Percentiles rank a stretch among this genome's conserved stretches.
These are phyloP conservation scores for Neogobius melanostomus DNA, from an alignment of 2,113 vertebrate genomes.

Conservation along the genomic window DNA sequence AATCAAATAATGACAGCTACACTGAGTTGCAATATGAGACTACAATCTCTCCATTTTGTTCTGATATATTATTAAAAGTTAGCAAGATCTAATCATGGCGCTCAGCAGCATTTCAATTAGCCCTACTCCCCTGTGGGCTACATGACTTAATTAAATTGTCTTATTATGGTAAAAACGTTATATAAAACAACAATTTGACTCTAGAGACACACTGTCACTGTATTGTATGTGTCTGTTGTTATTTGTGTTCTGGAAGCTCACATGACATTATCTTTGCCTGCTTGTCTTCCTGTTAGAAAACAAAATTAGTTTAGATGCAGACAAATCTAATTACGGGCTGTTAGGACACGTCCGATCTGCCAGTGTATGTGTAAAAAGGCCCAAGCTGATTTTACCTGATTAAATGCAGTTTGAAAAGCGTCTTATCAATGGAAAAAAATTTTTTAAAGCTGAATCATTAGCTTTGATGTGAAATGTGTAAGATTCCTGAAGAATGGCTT, in stretches of 20 bases:
- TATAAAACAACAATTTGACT: not conserved
- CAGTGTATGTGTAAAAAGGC: slow-evolving; percentile 55
- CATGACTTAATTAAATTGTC: not conserved
- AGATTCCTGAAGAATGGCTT: too few relatives aligned
- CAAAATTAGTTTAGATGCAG: slow-evolving; percentile 61
- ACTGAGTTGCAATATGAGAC: too few relatives aligned
- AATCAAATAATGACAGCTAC: not conserved
- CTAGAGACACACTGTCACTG: not conserved
- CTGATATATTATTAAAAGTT: not conserved
- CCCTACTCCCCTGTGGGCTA: not conserved
- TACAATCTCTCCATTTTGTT: not conserved
- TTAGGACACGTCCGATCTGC: slow-evolving; percentile 55
- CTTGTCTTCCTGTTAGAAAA: slow-evolving; percentile 51
- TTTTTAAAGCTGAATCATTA: too few relatives aligned
- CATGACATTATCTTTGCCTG: slow-evolving; percentile 56
- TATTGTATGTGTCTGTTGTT: slow-evolving; percentile 12
- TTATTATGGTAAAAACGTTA: not conserved
- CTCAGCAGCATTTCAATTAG: not conserved
- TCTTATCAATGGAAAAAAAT: not conserved
- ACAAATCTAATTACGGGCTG: slow-evolving; percentile 61
- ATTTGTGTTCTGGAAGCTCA: slow-evolving; percentile 21
- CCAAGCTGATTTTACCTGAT: slow-evolving; percentile 54
- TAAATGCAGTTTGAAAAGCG: slow-evolving; percentile 41
- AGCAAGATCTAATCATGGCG: not conserved
- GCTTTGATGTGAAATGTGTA: too few relatives aligned